These are phyloP conservation scores for Vespertilio murinus DNA, from an alignment of 2,797 vertebrate genomes.

Conservation along the genomic window DNA sequence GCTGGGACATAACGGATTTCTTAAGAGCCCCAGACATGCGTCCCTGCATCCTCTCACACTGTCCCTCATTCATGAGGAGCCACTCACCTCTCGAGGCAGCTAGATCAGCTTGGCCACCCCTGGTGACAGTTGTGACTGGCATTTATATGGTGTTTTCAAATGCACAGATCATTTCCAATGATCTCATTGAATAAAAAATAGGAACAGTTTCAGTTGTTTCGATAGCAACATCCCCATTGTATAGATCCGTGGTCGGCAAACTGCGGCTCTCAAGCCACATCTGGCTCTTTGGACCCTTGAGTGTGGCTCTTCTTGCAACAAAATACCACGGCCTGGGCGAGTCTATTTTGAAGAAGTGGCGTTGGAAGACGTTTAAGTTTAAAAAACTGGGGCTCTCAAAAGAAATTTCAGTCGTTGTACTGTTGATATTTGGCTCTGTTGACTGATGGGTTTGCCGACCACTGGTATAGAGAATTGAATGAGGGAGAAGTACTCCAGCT, in stretches of 20 bases:
- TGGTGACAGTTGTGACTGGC: background rate
- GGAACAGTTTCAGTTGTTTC: background rate
- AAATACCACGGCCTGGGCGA: too few species aligned
- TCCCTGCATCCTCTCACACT: rapidly evolving
- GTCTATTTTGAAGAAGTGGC: too few species aligned
- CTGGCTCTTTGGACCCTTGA: too few species aligned
- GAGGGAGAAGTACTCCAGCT: background rate
- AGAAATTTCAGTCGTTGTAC: too few species aligned
- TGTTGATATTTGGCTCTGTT: too few species aligned
- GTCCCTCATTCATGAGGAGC: rapidly evolving
- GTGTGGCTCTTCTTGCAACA: too few species aligned
- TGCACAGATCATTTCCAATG: background rate
- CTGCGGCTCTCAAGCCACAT: too few species aligned
- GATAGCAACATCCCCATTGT: background rate
- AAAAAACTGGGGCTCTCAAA: too few species aligned
- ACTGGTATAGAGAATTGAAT: background rate
- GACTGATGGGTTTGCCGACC: too few species aligned
- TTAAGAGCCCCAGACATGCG: rapidly evolving
- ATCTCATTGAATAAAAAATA: background rate
- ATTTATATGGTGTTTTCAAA: background rate
- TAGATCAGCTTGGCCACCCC: rapidly evolving
- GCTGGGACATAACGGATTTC: background rate
- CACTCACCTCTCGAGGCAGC: rapidly evolving
- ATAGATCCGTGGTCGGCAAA: too few species aligned
- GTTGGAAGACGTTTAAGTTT: too few species aligned